Evolutionary conservation across 2,888 invertebrate genomes (phyloP).

Genomic region (Mantis religiosa): DNA sequence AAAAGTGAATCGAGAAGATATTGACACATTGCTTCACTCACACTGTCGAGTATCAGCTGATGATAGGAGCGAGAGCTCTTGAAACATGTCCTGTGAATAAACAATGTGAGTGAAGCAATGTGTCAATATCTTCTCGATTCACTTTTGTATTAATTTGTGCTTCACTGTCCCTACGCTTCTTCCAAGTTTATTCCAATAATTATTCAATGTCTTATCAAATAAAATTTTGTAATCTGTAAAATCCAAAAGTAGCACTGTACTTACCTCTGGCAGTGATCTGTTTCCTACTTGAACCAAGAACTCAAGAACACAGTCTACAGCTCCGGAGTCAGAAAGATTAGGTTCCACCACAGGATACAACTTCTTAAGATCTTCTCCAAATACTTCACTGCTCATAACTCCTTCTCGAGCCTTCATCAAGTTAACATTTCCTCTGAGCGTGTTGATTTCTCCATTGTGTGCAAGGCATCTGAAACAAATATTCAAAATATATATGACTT

Average conservation of each 20-base stretch:
- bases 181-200: background rate
- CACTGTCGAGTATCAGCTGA: too few species aligned
- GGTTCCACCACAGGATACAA: slow-evolving; percentile 97
- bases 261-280: slow-evolving; percentile 80
- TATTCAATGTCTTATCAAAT: background rate
- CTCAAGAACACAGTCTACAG: slow-evolving; percentile 95
- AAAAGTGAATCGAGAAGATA: too few species aligned
- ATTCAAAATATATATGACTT: background rate
- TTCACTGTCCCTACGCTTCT: too few species aligned
- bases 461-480: slow-evolving; percentile 71
- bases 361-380: slow-evolving; percentile 77
- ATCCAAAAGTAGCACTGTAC: background rate
- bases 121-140: too few species aligned
- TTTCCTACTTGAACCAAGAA: slow-evolving; percentile 92
- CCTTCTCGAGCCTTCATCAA: slow-evolving; percentile 98
- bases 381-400: slow-evolving; percentile 84
- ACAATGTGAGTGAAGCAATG: too few species aligned
- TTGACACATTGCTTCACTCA: too few species aligned
- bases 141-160: too few species aligned
- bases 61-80: too few species aligned
- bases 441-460: slow-evolving; percentile 99
- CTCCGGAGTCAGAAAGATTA: slow-evolving; percentile 95
- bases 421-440: slow-evolving; percentile 95
- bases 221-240: background rate
- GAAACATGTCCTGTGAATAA: too few species aligned